Evolutionary conservation across 2,888 invertebrate species (phyloP).

Genomic region (Empis livida): DNA sequence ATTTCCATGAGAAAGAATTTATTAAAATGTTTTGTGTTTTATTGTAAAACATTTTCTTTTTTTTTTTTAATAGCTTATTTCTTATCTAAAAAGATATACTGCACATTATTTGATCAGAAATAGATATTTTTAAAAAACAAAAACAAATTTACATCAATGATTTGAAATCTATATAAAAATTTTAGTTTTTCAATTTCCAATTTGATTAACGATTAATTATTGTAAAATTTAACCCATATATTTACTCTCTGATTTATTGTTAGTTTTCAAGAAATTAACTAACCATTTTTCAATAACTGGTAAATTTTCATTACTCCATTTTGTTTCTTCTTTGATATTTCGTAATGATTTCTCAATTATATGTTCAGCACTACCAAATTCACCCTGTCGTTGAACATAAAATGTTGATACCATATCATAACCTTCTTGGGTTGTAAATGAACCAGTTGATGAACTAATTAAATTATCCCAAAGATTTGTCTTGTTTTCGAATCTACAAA

Average conservation of each 20-base stretch:
- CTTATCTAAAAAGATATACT: too few species aligned
- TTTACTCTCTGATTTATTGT: slow-evolving; percentile 22
- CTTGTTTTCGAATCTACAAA: slow-evolving; percentile 48
- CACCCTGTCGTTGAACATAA: slow-evolving; percentile 47
- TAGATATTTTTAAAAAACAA: too few species aligned
- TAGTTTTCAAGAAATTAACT: slow-evolving; percentile 39
- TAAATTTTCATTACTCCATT: slow-evolving; percentile 63
- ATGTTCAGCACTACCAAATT: slow-evolving; percentile 60
- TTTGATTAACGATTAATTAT: too few species aligned
- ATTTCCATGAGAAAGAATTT: too few species aligned
- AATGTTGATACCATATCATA: slow-evolving; percentile 54
- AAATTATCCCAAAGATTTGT: slow-evolving; percentile 65
- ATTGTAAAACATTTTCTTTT: too few species aligned
- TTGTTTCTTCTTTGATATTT: slow-evolving; percentile 59
- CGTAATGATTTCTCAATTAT: slow-evolving; percentile 59
- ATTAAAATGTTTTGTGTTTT: too few species aligned
- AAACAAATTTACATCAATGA: too few species aligned
- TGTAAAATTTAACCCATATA: slow-evolving; percentile 14
- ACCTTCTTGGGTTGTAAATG: slow-evolving; percentile 63
- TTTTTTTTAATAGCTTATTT: too few species aligned
- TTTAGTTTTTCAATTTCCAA: too few species aligned
- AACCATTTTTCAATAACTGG: slow-evolving; percentile 65
- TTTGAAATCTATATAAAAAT: too few species aligned
- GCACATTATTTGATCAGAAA: too few species aligned
- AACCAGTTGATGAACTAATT: slow-evolving; percentile 58